phyloP scores from a whole-genome alignment of 2,888 invertebrate species.

The Drosophila maculinotata region DNA sequence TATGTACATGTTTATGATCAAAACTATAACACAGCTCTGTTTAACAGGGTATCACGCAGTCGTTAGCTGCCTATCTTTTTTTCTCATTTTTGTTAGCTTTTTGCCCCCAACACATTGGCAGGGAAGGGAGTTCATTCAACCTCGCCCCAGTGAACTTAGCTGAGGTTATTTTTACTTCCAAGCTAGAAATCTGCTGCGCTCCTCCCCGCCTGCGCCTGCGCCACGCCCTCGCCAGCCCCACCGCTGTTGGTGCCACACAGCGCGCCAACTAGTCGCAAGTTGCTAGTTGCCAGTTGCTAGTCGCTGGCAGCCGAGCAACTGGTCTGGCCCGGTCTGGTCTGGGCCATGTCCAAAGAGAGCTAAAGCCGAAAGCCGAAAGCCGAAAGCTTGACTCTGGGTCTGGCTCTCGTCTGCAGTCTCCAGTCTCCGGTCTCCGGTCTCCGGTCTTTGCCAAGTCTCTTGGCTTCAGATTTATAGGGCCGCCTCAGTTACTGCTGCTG shows the following conservation, averaged over 20 bases:
- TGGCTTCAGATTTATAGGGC: slow-evolving; percentile 66
- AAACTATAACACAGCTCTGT: too few species aligned
- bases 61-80: slow-evolving; percentile 6
- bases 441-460: slow-evolving; percentile 35
- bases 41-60: slow-evolving; percentile 10
- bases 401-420: slow-evolving; percentile 38
- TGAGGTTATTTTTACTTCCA: slow-evolving; percentile 85
- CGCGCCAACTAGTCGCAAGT: slow-evolving; percentile 61
- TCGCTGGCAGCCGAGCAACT: slow-evolving; percentile 61
- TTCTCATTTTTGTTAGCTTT: slow-evolving; percentile 36
- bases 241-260: slow-evolving; percentile 26
- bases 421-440: slow-evolving; percentile 25
- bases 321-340: slow-evolving; percentile 70
- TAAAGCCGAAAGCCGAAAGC: slow-evolving; percentile 11
- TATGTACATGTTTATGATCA: too few species aligned
- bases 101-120: slow-evolving; percentile 49
- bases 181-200: slow-evolving; percentile 47
- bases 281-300: too few species aligned
- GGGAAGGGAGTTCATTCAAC: slow-evolving; percentile 85
- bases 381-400: slow-evolving; percentile 23
- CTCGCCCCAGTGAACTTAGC: slow-evolving; percentile 85
- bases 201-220: background rate
- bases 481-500: slow-evolving; percentile 16
- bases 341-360: slow-evolving; percentile 40
- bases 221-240: slow-evolving; percentile 5